Conservation (phyloP, 1,140 invertebrate genomes). For the Globodera ellingtonae region DNA sequence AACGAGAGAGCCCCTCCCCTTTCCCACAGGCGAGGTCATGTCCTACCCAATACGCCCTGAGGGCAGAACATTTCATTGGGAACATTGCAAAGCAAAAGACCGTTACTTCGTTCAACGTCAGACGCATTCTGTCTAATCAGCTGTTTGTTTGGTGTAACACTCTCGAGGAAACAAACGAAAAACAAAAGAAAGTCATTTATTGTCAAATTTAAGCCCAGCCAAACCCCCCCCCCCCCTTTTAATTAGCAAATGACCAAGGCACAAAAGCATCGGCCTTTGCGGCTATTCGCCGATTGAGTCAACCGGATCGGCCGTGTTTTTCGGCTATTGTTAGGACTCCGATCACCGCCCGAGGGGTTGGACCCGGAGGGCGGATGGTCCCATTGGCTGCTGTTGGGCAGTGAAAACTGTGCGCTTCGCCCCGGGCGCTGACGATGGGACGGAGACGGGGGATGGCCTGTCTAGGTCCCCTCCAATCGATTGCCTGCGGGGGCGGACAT, state of each 20-base stretch:
- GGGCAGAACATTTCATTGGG: background rate
- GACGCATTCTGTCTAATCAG: too few species aligned
- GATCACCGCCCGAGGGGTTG: background rate
- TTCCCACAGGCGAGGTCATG: background rate
- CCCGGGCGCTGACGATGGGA: background rate
- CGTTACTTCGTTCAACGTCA: background rate
- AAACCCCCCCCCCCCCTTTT: too few species aligned
- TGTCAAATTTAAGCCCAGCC: too few species aligned
- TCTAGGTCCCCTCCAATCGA: background rate
- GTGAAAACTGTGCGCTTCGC: background rate
- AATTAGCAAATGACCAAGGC: too few species aligned
- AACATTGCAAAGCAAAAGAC: background rate
- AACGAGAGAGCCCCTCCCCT: background rate
- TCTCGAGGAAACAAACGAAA: too few species aligned
- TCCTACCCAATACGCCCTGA: too few species aligned
- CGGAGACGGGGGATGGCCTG: background rate
- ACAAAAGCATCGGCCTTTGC: background rate
- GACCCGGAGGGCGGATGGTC: background rate
- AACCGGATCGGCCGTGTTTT: background rate
- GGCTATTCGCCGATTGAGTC: background rate
- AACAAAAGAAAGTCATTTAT: too few species aligned
- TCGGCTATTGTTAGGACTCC: background rate
- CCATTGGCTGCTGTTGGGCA: background rate
- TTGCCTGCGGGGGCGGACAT: conserved; percentile 2
- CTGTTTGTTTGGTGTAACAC: too few species aligned